Evolutionary conservation across 1,140 invertebrate genomes (phyloP), one percentile per base, ranked within the genome.

Genomic region (Musca domestica): DNA sequence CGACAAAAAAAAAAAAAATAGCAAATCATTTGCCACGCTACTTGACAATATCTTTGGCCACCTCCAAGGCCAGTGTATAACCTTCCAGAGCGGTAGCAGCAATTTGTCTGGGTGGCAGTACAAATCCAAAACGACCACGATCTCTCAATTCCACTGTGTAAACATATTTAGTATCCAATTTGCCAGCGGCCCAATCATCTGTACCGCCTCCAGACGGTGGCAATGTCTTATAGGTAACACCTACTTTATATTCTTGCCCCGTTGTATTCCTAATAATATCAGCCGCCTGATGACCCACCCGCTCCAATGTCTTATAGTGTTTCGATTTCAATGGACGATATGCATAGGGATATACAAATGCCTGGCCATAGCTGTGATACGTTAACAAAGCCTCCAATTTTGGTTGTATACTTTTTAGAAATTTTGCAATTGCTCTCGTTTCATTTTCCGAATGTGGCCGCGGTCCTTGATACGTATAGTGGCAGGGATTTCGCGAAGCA

Each of bases 131-230:
- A 67, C 85, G 83, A n/a, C 95, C 95, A 19, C 87, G 90, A 81
- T 97, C 95, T 64, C 93, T 85, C 12, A 97, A 83, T 84, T 98
- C 95, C 54, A 96, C 83, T 0, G 94, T 93, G 76, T 92, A 98
- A 0, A 93, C 85, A 78, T 96, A 96, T 78, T 94, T 94, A 48
- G 95, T 90, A 25, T 86, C 87, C n/a, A 89, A 87, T 3, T 85
- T 83, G 3, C 89, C 90, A 77, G 95, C 94, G 0, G 92, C 93
- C 94, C 94, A 96, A 77, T 96, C 95, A 73, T 95, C 92, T 1
- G 93, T 93, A 5, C 91, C 91, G 19, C 94, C 94, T 75, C 87
- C 83, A 1, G 91, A 91, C 46, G 91, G 88, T 73, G 93, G 93
- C 4, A 95, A 81, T 0, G 92, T 66, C 56, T 74, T 71, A 72